These are phyloP conservation scores for Alexandromys fortis DNA, from an alignment of 2,113 vertebrate species.

Conservation along the genomic window DNA sequence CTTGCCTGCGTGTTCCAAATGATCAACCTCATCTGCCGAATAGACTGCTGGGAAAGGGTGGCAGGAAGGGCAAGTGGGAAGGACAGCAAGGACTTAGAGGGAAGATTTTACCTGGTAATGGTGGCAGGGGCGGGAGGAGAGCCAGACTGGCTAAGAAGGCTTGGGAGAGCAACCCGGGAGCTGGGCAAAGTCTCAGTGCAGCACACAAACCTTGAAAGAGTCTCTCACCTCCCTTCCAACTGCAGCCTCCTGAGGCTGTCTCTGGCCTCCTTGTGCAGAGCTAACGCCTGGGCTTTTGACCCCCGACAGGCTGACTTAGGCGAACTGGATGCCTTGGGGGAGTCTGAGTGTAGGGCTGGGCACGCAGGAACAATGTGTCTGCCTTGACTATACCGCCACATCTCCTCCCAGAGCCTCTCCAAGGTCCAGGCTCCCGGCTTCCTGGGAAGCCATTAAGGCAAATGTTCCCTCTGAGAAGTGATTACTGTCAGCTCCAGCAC, in stretches of 20 bases:
- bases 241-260: background rate
- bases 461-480: slow-evolving; percentile 19
- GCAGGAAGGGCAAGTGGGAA: background rate
- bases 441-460: slow-evolving; percentile 12
- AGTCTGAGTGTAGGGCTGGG: background rate
- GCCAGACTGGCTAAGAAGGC: background rate
- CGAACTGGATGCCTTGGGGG: background rate
- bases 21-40: background rate
- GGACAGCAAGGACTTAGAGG: background rate
- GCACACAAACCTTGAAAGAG: background rate
- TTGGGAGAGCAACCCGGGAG: background rate
- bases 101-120: background rate
- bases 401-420: background rate
- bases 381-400: background rate
- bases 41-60: background rate
- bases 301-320: background rate
- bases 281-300: background rate
- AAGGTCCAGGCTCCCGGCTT: background rate
- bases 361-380: background rate
- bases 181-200: background rate
- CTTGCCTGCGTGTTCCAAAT: slow-evolving; percentile 14
- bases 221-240: background rate
- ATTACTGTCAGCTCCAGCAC: background rate
- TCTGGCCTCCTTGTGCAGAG: background rate
- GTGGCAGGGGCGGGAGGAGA: background rate